These are phyloP conservation scores for Gnathonemus echidnorhynchus DNA, from an alignment of 2,113 vertebrate species.

Conservation along the genomic window DNA sequence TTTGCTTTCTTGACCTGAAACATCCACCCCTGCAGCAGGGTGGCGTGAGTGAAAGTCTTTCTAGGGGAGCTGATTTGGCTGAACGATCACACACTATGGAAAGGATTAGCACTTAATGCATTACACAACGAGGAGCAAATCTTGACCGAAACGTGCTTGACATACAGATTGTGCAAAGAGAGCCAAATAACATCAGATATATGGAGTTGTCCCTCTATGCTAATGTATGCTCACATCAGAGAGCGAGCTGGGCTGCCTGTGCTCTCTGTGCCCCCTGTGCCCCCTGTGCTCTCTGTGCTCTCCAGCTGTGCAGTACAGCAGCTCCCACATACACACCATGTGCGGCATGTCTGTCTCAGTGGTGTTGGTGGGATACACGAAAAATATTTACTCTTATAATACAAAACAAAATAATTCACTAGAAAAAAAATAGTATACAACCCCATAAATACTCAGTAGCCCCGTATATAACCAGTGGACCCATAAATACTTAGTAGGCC, in stretches of 20 bases:
- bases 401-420: neutral
- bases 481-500: neutral
- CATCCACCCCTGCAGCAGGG: neutral
- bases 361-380: neutral
- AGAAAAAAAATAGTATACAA: neutral
- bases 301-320: neutral
- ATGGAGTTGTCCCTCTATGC: neutral
- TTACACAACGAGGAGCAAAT: neutral
- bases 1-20: neutral
- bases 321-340: neutral
- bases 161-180: neutral
- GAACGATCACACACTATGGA: neutral
- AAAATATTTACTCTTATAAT: neutral
- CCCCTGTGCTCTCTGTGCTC: neutral
- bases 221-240: neutral
- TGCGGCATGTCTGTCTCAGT: neutral
- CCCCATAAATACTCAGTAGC: neutral
- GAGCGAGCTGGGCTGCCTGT: neutral
- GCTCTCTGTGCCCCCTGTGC: neutral
- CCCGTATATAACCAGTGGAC: neutral
- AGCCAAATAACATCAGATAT: neutral
- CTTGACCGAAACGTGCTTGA: neutral
- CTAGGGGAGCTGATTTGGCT: neutral
- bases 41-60: neutral
- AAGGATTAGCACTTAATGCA: neutral